Evolutionary conservation across 1,140 invertebrate genomes (phyloP).

Genomic region (Zaprionus ghesquierei): DNA sequence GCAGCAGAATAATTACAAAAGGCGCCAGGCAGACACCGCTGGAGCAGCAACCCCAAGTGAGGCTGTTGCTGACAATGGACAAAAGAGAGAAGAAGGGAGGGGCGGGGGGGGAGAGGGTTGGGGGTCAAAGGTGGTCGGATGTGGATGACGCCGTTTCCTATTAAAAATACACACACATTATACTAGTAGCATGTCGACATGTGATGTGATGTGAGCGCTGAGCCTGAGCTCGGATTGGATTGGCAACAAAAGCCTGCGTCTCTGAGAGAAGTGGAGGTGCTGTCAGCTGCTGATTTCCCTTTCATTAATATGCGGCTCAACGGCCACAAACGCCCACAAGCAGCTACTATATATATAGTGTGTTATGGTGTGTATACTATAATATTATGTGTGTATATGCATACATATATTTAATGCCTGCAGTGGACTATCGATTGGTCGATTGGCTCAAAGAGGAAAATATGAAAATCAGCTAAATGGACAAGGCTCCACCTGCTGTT

Average conservation of each 20-base stretch:
- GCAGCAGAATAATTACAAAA: slow-evolving; percentile 37
- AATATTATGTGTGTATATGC: neutral
- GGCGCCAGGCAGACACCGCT: slow-evolving; percentile 21
- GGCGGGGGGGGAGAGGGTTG: neutral
- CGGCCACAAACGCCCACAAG: slow-evolving; percentile 10
- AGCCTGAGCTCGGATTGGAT: slow-evolving; percentile 2
- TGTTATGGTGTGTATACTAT: neutral
- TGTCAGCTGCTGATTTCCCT: slow-evolving; percentile 47
- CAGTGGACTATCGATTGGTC: slow-evolving; percentile 34
- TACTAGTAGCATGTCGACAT: slow-evolving; percentile 1
- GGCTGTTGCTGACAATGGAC: slow-evolving; percentile 22
- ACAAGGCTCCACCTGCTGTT: slow-evolving; percentile 25
- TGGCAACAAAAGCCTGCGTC: slow-evolving; percentile 33
- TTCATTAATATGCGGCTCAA: slow-evolving; percentile 43
- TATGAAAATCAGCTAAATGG: slow-evolving; percentile 33
- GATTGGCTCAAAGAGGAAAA: slow-evolving; percentile 10
- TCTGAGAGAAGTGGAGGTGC: neutral
- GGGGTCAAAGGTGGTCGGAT: slow-evolving; percentile 1
- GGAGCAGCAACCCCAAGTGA: neutral
- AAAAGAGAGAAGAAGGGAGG: neutral
- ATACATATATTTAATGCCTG: neutral
- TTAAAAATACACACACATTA: slow-evolving; percentile 41
- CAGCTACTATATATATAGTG: neutral
- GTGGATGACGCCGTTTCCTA: slow-evolving; percentile 31
- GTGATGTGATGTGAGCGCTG: too few species aligned